phyloP scores from a whole-genome alignment of 2,797 vertebrate species.

The Erithacus rubecula region DNA sequence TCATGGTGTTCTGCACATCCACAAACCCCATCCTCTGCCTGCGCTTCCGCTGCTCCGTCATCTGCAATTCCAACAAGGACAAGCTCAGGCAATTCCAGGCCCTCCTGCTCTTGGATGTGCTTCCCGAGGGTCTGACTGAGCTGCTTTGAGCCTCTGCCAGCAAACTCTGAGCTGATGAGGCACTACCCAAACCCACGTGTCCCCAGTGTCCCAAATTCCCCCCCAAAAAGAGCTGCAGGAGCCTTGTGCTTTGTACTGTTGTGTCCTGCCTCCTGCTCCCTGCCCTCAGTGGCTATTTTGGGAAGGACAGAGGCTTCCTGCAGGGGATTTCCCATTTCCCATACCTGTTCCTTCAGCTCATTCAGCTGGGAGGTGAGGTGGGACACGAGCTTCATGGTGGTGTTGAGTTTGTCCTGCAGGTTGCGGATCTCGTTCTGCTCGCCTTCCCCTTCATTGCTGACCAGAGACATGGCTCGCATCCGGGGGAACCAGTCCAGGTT shows the following conservation, averaged over 20 bases:
- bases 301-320: background rate
- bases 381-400: slow-evolving; percentile 92
- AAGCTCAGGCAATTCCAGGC: background rate
- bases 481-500: slow-evolving; percentile 96
- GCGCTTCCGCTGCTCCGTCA: slow-evolving; percentile 84
- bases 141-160: background rate
- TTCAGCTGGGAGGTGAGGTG: slow-evolving; percentile 87
- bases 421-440: slow-evolving; percentile 97
- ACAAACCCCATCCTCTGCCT: slow-evolving; percentile 83
- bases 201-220: background rate
- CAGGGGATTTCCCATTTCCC: background rate
- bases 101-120: background rate
- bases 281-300: background rate
- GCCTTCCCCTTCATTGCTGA: slow-evolving; percentile 91
- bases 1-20: slow-evolving; percentile 79
- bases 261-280: background rate
- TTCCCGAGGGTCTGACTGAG: background rate
- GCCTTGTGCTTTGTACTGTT: background rate
- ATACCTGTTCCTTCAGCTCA: slow-evolving; percentile 96
- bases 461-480: slow-evolving; percentile 98
- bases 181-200: background rate
- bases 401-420: slow-evolving; percentile 89
- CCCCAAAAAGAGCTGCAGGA: background rate
- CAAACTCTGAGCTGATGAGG: background rate
- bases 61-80: slow-evolving; percentile 62